Percentiles rank a stretch among this genome's conserved stretches.
Conservation (phyloP, 2,888 invertebrate genomes). For the Ormyrus rosae region DNA sequence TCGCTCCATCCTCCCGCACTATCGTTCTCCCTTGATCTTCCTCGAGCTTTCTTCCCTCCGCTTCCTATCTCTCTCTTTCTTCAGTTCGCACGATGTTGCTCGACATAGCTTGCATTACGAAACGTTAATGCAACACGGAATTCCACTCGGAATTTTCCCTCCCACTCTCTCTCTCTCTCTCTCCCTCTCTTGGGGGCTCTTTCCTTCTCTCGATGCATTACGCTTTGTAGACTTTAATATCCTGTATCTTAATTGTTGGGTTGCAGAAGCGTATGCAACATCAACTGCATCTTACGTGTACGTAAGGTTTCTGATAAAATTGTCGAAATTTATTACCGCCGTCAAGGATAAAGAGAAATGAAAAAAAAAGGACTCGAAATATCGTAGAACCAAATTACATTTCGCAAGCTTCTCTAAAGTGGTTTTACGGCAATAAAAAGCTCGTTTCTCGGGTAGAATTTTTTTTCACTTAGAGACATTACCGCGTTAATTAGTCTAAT, state of each 20-base stretch:
- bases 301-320: slow-evolving; percentile 26
- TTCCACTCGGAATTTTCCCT: slow-evolving; percentile 51
- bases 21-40: neutral
- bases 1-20: neutral
- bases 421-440: slow-evolving; percentile 27
- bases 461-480: neutral
- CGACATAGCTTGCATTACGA: slow-evolving; percentile 44
- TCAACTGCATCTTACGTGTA: slow-evolving; percentile 1
- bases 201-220: neutral
- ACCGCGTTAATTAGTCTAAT: slow-evolving; percentile 22
- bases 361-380: slow-evolving; percentile 11
- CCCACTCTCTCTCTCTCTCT: neutral
- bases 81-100: slow-evolving; percentile 21
- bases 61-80: slow-evolving; percentile 7
- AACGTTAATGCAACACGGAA: slow-evolving; percentile 55
- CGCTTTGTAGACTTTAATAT: slow-evolving; percentile 4
- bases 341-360: neutral
- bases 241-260: slow-evolving; percentile 47
- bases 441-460: neutral
- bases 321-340: slow-evolving; percentile 29
- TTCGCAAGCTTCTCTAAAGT: slow-evolving; percentile 22
- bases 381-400: slow-evolving; percentile 28
- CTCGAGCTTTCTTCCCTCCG: neutral
- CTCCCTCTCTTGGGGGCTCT: neutral
- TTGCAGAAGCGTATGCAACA: slow-evolving; percentile 30